These are phyloP conservation scores for Asarcornis scutulata DNA, from an alignment of 2,113 vertebrate species.

Conservation along the genomic window DNA sequence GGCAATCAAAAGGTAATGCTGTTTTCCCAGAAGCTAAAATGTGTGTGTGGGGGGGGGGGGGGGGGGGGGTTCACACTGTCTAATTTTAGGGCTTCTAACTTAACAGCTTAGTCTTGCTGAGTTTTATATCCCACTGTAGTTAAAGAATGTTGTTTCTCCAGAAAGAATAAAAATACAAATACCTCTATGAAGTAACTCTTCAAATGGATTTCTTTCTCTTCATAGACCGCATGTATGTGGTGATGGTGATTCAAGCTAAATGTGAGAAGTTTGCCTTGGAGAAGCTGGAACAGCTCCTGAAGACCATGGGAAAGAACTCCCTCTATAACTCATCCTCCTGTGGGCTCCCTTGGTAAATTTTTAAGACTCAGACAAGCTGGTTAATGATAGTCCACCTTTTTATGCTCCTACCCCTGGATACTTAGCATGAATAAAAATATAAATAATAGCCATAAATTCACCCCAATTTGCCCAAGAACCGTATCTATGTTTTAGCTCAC, in stretches of 20 bases:
- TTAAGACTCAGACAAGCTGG: neutral
- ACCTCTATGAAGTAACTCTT: neutral
- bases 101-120: slow-evolving; percentile 13
- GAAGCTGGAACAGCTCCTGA: neutral
- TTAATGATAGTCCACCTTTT: neutral
- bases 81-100: neutral
- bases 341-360: neutral
- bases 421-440: neutral
- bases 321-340: neutral
- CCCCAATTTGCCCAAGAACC: neutral
- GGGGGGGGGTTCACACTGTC: neutral
- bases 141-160: neutral
- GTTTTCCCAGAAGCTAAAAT: slow-evolving; percentile 30
- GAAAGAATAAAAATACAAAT: neutral
- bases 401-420: neutral
- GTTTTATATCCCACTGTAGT: slow-evolving; percentile 2
- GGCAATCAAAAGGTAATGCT: slow-evolving; percentile 26
- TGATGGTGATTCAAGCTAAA: neutral
- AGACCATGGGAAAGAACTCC: neutral
- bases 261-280: neutral
- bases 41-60: neutral
- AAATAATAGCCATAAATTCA: neutral
- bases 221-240: neutral
- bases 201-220: slow-evolving; percentile 1
- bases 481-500: neutral